Percentiles rank a stretch among this genome's conserved stretches.
phyloP scores from a whole-genome alignment of 2,888 invertebrate genomes.

The Tillus elongatus region DNA sequence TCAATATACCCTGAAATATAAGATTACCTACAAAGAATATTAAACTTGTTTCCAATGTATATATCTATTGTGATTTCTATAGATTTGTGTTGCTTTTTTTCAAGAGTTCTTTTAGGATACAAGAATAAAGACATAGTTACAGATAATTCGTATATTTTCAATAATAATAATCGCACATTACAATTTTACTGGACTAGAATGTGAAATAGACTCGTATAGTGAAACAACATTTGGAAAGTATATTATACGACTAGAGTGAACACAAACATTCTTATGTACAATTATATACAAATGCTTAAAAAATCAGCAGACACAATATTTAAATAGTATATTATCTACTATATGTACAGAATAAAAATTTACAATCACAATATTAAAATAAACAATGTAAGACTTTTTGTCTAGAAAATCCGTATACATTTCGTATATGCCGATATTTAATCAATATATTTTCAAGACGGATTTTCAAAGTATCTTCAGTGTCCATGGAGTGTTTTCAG shows the following conservation, averaged over 20 bases:
- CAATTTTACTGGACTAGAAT: too few relatives aligned
- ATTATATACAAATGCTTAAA: background rate
- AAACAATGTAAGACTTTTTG: background rate
- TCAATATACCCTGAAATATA: too few relatives aligned
- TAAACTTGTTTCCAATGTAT: too few relatives aligned
- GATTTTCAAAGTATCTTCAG: conserved; percentile 22
- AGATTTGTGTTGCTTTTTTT: too few relatives aligned
- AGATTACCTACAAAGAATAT: too few relatives aligned
- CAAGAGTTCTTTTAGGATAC: too few relatives aligned
- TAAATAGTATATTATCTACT: background rate
- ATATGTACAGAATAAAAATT: background rate
- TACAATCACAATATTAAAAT: background rate
- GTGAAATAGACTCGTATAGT: too few relatives aligned
- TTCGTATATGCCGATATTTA: conserved; percentile 28
- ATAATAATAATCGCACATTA: too few relatives aligned
- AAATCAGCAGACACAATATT: background rate
- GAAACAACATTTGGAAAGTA: conserved; percentile 3
- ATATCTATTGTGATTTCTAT: too few relatives aligned
- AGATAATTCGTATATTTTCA: too few relatives aligned
- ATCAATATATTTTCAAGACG: conserved; percentile 22
- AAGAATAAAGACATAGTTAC: too few relatives aligned
- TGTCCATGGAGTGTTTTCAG: too few relatives aligned
- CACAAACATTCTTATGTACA: background rate
- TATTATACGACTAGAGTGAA: conserved; percentile 1
- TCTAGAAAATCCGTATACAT: conserved; percentile 26